phyloP scores from a whole-genome alignment of 1,140 invertebrate species.

The Schlechtendalia chinensis region DNA sequence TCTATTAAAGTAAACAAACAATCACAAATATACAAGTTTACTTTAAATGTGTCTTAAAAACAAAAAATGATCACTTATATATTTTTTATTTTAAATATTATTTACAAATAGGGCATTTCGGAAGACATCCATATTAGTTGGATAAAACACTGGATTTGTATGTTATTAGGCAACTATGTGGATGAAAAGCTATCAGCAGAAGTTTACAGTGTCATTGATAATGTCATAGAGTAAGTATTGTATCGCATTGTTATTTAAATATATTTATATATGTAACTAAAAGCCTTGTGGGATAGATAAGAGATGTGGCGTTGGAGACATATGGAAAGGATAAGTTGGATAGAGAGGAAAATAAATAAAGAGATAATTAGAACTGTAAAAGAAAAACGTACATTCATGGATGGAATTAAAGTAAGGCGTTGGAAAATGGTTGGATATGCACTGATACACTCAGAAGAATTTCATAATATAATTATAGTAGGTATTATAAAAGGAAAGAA shows the following conservation, averaged over 20 bases:
- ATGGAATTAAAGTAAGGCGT: too few species aligned
- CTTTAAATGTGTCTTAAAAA: not conserved
- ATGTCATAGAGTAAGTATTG: conserved; percentile 58
- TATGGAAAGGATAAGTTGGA: too few species aligned
- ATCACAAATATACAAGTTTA: not conserved
- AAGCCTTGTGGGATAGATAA: too few species aligned
- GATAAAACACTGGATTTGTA: conserved; percentile 64
- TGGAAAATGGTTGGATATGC: too few species aligned
- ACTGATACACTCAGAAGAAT: too few species aligned
- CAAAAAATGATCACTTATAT: not conserved
- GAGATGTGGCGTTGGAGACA: too few species aligned
- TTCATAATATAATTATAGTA: too few species aligned
- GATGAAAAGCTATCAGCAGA: conserved; percentile 57
- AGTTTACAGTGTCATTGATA: conserved; percentile 58
- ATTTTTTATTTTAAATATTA: not conserved
- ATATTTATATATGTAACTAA: too few species aligned
- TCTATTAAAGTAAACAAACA: conserved; percentile 28
- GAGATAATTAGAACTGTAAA: too few species aligned
- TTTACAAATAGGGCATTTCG: conserved; percentile 59
- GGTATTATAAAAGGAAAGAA: too few species aligned
- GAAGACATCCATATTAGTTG: conserved; percentile 64
- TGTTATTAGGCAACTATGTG: conserved; percentile 60
- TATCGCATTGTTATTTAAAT: conserved; percentile 51
- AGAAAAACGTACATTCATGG: too few species aligned
- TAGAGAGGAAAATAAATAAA: too few species aligned